Base-by-base conservation (phyloP, 1,140 invertebrate species). In the Solen grandis region DNA sequence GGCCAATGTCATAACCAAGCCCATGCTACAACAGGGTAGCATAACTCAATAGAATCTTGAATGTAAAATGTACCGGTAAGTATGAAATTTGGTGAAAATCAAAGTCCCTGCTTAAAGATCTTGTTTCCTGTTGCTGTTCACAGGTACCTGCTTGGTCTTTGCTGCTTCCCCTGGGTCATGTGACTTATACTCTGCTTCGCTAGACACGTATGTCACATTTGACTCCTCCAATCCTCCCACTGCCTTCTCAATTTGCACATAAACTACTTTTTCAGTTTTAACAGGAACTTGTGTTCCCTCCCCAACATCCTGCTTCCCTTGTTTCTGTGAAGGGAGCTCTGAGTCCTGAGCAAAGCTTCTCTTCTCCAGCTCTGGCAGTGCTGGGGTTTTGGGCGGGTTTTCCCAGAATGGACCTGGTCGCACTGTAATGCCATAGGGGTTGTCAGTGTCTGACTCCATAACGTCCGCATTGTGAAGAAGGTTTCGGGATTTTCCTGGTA, bases 351-450 rank as follows among this genome's bases (percentile, higher is more conserved):
- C 38, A 55, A 52, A 46, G 10, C 19, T 62, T 10, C 8, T 8
- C 25, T 68, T 29, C 1, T 10, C 22, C 19, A 69, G 41, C 52
- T 63, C 77, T 2, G 50, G 5, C 0, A 80, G 55, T 27, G 62
- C 84, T 3, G 86, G 88, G 29, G 85, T 80, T 63, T 85, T 73
- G 16, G 80, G 63, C 50, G 85, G 85, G 13, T 82, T 59, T 73
- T 89, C 84, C 87, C 85, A 88, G 14, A 86, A 87, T 33, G 81
- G 50, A 5, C 70, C 77, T 5, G 86, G 86, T 66, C 81, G 81
- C 29, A 76, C 29, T 14, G 85, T 85, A 27, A 89, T 79, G 14
- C 88, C 88, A 60, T 89, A 89, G 0, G 88, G 88, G 74, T 89
- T 86, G 50, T 83, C 69, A 33, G 84, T 84, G 66, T 80, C 68